Base-by-base conservation (phyloP, 2,113 vertebrate genomes). In the Sceloporus undulatus region DNA sequence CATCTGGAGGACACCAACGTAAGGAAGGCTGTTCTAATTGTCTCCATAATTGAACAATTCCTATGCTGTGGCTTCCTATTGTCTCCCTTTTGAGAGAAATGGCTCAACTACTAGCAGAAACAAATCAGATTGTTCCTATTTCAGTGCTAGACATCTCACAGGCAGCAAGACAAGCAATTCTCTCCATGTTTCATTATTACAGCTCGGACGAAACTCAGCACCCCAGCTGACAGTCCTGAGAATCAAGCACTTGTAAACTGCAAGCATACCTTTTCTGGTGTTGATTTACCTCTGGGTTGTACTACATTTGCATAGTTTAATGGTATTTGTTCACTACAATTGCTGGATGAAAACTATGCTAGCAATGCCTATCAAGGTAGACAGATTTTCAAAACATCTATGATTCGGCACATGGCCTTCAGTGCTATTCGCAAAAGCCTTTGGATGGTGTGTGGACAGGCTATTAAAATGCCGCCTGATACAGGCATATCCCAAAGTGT, bases 401-500 rank as follows among this genome's bases (percentile, higher is more conserved):
- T 73, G 78, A 68, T 34, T 89, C 62, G 85, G 85, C 82, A 84
- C 48, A 21, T 23, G 79, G 0, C 84, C 71, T 83, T 76, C 78
- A 13, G 29, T 79, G 40, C 40, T 70, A 77, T 78, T 93, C 93
- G 84, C 19, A 7, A 89, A 76, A 90, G 85, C n/a, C 79, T 91
- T 88, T 87, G 87, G 77, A 34, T 85, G 68, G 89, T 2, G 13
- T 2, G 52, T 10, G 85, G 71, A 9, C 29, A 89, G 56, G 84
- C 65, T 86, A 92, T 81, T 91, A 92, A 93, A 86, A 91, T 78
- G 1, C 54, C 92, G 90, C 54, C 77, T 54, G 48, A 70, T 88
- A 21, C 85, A 38, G 21, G 62, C 9, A 71, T 56, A 77, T 77
- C 56, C 23, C 25, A 9, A 89, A 85, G 77, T 42, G 54, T 9